phyloP scores from a whole-genome alignment of 2,113 vertebrate species.

The Neofelis nebulosa region DNA sequence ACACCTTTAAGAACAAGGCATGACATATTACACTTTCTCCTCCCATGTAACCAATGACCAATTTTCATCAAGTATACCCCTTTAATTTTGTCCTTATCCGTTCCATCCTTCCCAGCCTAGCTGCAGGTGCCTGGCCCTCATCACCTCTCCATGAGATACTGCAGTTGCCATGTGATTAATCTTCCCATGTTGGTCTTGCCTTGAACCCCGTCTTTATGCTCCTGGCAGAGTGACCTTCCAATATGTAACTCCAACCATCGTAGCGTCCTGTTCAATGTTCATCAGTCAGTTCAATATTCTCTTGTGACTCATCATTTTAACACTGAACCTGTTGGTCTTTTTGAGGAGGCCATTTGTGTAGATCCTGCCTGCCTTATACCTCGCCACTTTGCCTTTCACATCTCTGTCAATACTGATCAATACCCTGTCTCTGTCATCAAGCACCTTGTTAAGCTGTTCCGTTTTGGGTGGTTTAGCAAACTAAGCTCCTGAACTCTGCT shows the following conservation, averaged over 20 bases:
- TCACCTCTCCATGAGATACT: background rate
- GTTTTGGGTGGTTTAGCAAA: background rate
- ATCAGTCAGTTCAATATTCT: background rate
- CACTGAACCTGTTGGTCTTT: background rate
- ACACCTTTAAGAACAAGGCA: background rate
- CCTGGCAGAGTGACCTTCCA: background rate
- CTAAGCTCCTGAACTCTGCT: background rate
- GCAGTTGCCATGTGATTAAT: background rate
- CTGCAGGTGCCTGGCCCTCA: background rate
- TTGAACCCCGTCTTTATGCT: background rate
- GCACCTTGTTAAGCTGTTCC: background rate
- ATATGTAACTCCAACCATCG: background rate
- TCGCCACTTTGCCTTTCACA: background rate
- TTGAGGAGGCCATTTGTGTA: background rate
- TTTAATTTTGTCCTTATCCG: background rate
- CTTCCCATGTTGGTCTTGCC: background rate
- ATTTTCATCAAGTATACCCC: background rate
- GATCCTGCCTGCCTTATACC: no score
- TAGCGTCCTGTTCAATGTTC: background rate
- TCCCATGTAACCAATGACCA: background rate
- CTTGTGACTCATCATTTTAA: background rate
- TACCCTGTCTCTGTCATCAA: background rate
- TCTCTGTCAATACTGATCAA: background rate
- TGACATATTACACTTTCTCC: background rate
- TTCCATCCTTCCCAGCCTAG: background rate